A percentile compares a stretch with the other conserved stretches of the same genome.
Conservation (phyloP, 2,113 vertebrate genomes). For the Prionailurus viverrinus region DNA sequence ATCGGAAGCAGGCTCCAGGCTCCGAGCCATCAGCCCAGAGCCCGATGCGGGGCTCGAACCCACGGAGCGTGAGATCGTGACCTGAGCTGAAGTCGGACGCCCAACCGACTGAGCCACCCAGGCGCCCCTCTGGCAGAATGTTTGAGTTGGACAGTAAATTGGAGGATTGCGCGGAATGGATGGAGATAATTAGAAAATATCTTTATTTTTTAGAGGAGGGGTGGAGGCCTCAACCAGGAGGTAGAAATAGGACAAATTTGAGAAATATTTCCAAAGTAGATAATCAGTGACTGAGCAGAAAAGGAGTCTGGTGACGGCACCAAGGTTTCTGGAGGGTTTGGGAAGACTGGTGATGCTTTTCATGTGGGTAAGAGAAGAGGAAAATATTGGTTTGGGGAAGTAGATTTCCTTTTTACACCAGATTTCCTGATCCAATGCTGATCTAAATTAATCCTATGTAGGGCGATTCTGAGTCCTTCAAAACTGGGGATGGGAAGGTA, state of each 20-base stretch:
- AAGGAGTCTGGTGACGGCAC: background rate
- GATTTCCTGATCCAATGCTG: background rate
- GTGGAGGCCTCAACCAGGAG: background rate
- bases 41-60: no score
- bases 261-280: background rate
- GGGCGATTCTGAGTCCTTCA: background rate
- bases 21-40: no score
- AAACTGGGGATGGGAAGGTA: background rate
- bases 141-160: background rate
- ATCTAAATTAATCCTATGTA: conserved; percentile 41
- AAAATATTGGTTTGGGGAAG: background rate
- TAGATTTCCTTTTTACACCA: background rate
- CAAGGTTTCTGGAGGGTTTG: background rate
- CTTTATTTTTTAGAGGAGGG: background rate
- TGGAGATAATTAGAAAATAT: conserved; percentile 45
- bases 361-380: background rate
- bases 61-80: no score
- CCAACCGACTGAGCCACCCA: no score
- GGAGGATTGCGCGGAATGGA: background rate
- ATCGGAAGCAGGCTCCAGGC: no score
- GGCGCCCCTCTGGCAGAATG: background rate
- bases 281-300: background rate
- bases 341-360: background rate
- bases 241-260: background rate
- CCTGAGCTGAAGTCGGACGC: no score